phyloP scores from a whole-genome alignment of 2,888 invertebrate species.

The Erebia ligea region DNA sequence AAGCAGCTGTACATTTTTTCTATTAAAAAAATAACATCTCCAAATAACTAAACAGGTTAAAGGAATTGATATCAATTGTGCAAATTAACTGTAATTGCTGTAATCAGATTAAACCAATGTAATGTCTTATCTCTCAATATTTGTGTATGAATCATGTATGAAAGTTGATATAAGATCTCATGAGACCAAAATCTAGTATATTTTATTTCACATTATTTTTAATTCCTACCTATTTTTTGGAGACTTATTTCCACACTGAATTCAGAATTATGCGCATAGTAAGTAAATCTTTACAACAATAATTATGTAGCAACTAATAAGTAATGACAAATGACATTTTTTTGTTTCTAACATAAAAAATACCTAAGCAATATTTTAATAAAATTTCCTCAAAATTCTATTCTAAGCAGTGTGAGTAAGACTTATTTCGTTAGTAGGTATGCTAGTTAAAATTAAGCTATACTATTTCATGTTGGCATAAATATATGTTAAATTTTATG shows the following conservation, averaged over 20 bases:
- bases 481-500: no score
- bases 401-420: no score
- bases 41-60: conserved; percentile 3
- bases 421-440: no score
- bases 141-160: not conserved
- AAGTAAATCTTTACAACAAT: no score
- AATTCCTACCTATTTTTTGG: not conserved
- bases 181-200: not conserved
- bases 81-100: conserved; percentile 34
- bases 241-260: not conserved
- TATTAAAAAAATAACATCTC: not conserved
- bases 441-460: no score
- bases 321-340: no score
- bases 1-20: not conserved
- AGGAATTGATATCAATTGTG: conserved; percentile 26
- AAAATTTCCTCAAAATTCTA: no score
- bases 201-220: not conserved
- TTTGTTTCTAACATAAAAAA: no score
- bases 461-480: no score
- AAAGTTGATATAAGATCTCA: not conserved
- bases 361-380: no score
- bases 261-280: no score
- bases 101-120: conserved; percentile 35
- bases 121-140: not conserved
- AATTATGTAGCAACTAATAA: no score